Evolutionary conservation across 2,113 vertebrate species (phyloP).

Genomic region (Desmodus rotundus): DNA sequence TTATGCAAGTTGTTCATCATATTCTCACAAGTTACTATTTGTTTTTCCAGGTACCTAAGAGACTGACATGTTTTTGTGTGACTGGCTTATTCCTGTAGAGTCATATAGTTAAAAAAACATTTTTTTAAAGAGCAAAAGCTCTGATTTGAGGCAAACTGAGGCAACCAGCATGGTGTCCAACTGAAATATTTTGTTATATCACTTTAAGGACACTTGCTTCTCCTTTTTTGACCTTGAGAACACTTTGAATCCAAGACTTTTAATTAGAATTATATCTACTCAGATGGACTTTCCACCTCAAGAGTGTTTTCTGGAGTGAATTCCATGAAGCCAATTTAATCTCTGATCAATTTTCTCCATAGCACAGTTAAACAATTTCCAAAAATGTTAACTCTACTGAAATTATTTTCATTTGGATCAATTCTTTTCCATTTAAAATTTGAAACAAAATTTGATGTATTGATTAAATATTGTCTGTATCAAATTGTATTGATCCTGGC

Average conservation of each 20-base stretch:
- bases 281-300: conserved; percentile 3
- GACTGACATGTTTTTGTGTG: too few relatives aligned
- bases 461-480: conserved; percentile 18
- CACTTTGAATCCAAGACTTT: conserved; percentile 42
- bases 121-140: not conserved
- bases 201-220: not conserved
- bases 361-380: conserved; percentile 34
- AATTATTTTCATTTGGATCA: conserved; percentile 39
- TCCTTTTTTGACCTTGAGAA: conserved; percentile 1
- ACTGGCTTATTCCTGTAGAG: not conserved
- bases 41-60: not conserved
- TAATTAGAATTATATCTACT: conserved; percentile 49
- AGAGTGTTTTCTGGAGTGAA: conserved; percentile 42
- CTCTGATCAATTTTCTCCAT: conserved; percentile 29
- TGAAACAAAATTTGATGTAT: conserved; percentile 42
- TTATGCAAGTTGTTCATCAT: not conserved
- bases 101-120: not conserved
- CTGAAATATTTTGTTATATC: not conserved
- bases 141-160: not conserved
- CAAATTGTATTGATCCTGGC: not conserved
- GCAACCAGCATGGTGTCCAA: not conserved
- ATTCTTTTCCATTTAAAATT: conserved; percentile 43
- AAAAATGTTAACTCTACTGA: conserved; percentile 44
- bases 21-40: not conserved
- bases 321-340: conserved; percentile 59